A percentile compares a stretch with the other conserved stretches of the same genome.
phyloP scores from a whole-genome alignment of 2,888 invertebrate species.

The Notocelia uddmanniana region DNA sequence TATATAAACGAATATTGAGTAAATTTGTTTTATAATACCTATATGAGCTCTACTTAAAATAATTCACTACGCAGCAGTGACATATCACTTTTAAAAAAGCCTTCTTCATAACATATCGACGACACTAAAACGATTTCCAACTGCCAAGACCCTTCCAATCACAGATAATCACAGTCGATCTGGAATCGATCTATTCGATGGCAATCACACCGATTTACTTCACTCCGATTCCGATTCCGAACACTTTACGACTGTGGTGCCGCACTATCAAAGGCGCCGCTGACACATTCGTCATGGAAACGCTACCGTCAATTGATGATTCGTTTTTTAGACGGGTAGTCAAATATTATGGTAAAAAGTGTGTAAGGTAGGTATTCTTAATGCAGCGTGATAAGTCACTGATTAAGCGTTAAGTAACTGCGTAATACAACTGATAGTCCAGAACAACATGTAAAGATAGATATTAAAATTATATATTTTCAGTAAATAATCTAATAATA shows the following conservation, averaged over 20 bases:
- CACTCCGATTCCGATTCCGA: conserved; percentile 72
- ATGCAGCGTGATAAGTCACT: neutral
- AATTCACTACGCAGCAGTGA: neutral
- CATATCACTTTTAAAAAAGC: conserved; percentile 10
- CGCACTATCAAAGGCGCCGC: conserved; percentile 49
- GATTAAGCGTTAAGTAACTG: neutral
- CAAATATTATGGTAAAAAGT: conserved; percentile 28
- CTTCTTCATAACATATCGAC: conserved; percentile 31
- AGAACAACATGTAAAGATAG: neutral
- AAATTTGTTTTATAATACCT: neutral
- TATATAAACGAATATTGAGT: neutral
- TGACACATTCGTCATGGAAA: conserved; percentile 72
- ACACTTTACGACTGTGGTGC: conserved; percentile 63
- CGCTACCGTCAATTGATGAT: conserved; percentile 57
- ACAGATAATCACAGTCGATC: conserved; percentile 64
- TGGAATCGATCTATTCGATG: conserved; percentile 70
- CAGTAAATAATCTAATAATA: no score
- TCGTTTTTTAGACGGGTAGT: conserved; percentile 52
- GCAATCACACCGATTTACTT: conserved; percentile 72
- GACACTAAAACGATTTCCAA: conserved; percentile 35
- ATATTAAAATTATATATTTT: neutral
- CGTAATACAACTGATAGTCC: neutral
- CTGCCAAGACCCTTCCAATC: conserved; percentile 47
- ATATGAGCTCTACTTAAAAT: neutral
- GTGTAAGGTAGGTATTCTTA: neutral